These are phyloP conservation scores for Drosophila silvestris DNA, from an alignment of 2,888 invertebrate genomes.

Conservation along the genomic window DNA sequence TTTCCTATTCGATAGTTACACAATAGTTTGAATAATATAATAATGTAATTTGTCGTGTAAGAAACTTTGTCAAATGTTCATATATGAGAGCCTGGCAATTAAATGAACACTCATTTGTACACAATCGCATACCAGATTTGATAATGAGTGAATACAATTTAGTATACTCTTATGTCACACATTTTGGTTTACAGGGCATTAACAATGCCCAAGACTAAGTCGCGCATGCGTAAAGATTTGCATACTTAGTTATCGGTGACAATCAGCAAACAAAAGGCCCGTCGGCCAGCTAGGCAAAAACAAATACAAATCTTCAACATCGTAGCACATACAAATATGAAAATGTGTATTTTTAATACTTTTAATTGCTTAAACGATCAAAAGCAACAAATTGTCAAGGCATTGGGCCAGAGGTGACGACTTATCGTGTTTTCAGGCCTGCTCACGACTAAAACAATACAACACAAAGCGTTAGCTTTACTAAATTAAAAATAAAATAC, in stretches of 20 bases:
- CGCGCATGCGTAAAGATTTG: constrained; percentile 75
- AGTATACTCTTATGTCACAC: background rate
- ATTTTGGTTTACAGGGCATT: background rate
- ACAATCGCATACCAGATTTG: too few relatives aligned
- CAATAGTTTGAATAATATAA: background rate
- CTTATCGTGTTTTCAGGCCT: constrained; percentile 5
- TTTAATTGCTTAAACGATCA: constrained; percentile 56
- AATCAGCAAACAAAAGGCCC: constrained; percentile 59
- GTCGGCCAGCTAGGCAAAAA: constrained; percentile 19
- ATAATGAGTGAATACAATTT: background rate
- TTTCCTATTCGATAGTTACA: background rate
- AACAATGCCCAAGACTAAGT: constrained; percentile 26
- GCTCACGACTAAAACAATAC: background rate
- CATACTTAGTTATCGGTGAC: constrained; percentile 52
- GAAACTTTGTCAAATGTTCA: background rate
- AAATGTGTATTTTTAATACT: constrained; percentile 58
- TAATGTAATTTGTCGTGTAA: background rate
- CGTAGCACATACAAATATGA: constrained; percentile 1
- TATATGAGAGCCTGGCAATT: background rate
- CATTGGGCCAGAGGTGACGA: constrained; percentile 12
- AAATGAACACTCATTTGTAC: background rate
- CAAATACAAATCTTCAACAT: constrained; percentile 29
- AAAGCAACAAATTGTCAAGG: constrained; percentile 41
- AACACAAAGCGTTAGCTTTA: background rate
- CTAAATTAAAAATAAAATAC: background rate